Base-by-base conservation (phyloP, 2,113 vertebrate genomes). In the Planiliza haematocheilus region DNA sequence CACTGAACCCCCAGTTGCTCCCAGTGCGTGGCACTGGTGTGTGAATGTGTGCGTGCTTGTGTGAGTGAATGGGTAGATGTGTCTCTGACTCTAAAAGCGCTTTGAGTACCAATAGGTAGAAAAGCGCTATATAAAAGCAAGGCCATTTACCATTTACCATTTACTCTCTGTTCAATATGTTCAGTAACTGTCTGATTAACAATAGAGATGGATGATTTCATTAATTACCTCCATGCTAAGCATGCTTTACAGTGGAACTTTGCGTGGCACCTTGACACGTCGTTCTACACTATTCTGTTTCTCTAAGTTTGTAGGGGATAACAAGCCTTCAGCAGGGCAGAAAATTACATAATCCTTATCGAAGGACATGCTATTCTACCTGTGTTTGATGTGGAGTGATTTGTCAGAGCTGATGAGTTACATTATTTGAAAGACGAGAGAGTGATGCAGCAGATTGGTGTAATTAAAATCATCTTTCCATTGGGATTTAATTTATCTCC, bases 401-500 rank as follows among this genome's bases (percentile, higher is more conserved):
- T 72, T 82, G 75, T 82, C 78, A 69, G 61, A 16, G 11, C 64
- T 53, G 80, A 81, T 88, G 70, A 74, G 79, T 37, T 39, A 42
- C 60, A 75, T 74, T 77, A 79, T 77, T 70, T 83, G 39, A 79
- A 65, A 69, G 78, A 69, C 69, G 41, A 74, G 38, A 38, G 64
- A 50, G 14, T 50, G 75, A 82, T 62, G 59, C 43, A 68, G 64
- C 50, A 79, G 71, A 83, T 77, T 79, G 43, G 57, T 77, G 42
- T 83, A 87, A 91, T 88, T 90, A 88, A 85, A 84, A 74, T 67
- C 38, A 60, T 65, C 37, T 88, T 83, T 77, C 62, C 58, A 18
- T 36, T 17, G 68, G 75, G 71, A 66, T 62, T 77, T 74, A 7
- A 63, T 70, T 66, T 72, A 60, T 70, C 43, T 48, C 57, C 34